These are phyloP conservation scores for Mionectes olivaceus DNA, from an alignment of 2,797 vertebrate genomes.

Conservation along the genomic window DNA sequence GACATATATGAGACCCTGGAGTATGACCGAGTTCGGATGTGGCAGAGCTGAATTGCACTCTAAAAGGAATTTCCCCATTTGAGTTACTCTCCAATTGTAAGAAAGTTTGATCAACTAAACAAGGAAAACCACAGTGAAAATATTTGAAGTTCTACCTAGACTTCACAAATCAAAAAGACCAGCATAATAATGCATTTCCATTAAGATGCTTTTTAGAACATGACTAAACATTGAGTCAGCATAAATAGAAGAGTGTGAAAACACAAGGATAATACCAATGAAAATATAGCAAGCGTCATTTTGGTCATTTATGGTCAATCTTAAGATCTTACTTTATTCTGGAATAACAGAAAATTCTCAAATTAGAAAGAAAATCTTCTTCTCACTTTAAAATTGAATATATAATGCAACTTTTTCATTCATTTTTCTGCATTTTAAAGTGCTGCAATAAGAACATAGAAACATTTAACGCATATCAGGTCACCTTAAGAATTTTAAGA, in stretches of 20 bases:
- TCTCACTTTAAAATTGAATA: background rate
- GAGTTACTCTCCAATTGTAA: background rate
- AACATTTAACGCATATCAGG: background rate
- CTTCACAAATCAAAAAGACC: background rate
- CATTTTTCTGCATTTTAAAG: background rate
- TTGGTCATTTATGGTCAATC: background rate
- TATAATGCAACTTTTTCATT: too few species aligned
- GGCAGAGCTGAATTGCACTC: background rate
- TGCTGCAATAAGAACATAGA: background rate
- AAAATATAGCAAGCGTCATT: background rate
- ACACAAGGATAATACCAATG: background rate
- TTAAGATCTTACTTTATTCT: background rate
- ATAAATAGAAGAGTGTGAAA: background rate
- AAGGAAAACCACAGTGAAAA: background rate
- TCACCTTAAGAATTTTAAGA: background rate
- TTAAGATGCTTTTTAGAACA: too few species aligned
- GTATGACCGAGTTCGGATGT: background rate
- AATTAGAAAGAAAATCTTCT: background rate
- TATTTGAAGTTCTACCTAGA: background rate
- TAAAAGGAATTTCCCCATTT: background rate
- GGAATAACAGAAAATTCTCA: background rate
- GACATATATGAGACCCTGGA: background rate
- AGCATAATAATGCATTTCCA: background rate
- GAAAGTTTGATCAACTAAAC: background rate
- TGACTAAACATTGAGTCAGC: background rate